Evolutionary conservation across 2,888 invertebrate genomes (phyloP).

Genomic region (Acanthopleura granulata): DNA sequence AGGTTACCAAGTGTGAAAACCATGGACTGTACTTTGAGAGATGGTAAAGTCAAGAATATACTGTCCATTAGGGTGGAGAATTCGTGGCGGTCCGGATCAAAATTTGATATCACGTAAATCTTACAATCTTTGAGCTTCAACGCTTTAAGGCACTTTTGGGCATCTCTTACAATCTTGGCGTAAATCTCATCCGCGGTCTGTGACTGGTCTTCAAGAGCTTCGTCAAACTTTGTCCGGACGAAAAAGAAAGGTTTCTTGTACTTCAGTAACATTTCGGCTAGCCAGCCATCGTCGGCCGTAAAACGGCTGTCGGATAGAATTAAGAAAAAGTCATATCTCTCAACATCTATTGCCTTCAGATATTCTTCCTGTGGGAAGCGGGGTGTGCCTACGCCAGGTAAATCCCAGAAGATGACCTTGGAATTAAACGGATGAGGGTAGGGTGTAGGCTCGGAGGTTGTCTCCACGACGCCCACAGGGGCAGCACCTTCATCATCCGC

Average conservation of each 20-base stretch:
- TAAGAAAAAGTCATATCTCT: too few species aligned
- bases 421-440: constrained; percentile 38
- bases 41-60: constrained; percentile 30
- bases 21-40: constrained; percentile 34
- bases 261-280: too few species aligned
- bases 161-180: too few species aligned
- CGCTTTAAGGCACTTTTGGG: too few species aligned
- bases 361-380: constrained; percentile 30
- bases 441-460: constrained; percentile 35
- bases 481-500: constrained; percentile 33
- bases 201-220: too few species aligned
- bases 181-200: too few species aligned
- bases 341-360: background rate
- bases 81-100: constrained; percentile 21
- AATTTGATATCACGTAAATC: constrained; percentile 28
- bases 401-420: constrained; percentile 37
- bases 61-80: constrained; percentile 30
- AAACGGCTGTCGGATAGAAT: constrained; percentile 25
- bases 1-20: constrained; percentile 30
- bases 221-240: too few species aligned
- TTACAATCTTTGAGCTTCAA: constrained; percentile 21
- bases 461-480: constrained; percentile 30
- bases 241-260: constrained; percentile 19
- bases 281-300: too few species aligned
- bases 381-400: constrained; percentile 33